These are phyloP conservation scores for Pangasius macronema DNA, from an alignment of 2,797 vertebrate species.

Conservation along the genomic window DNA sequence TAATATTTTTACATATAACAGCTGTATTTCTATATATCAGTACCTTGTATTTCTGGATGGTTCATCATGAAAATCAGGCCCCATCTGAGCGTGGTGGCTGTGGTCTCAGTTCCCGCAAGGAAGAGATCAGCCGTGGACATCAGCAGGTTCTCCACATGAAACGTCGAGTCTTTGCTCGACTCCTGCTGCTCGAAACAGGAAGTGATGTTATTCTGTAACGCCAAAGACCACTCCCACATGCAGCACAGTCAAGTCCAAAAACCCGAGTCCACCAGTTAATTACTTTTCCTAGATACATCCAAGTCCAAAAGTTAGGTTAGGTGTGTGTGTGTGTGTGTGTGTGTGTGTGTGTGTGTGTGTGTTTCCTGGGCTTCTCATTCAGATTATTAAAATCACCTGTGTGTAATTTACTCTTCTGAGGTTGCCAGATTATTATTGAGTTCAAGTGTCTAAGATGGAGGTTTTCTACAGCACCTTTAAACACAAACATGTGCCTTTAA, in stretches of 20 bases:
- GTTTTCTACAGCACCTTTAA: not conserved
- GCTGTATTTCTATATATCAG: not conserved
- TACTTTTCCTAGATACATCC: not conserved
- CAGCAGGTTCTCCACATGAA: slow-evolving; percentile 55
- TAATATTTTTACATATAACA: too few relatives aligned
- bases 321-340: too few relatives aligned
- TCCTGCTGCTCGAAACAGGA: slow-evolving; percentile 39
- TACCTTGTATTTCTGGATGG: slow-evolving; percentile 58
- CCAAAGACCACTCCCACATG: not conserved
- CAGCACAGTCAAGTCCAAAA: not conserved
- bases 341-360: not conserved
- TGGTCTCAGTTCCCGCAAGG: slow-evolving; percentile 58
- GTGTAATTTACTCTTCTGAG: too few relatives aligned
- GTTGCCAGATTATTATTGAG: too few relatives aligned
- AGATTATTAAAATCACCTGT: not conserved
- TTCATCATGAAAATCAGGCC: slow-evolving; percentile 54
- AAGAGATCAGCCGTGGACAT: slow-evolving; percentile 50
- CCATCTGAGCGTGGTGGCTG: slow-evolving; percentile 57
- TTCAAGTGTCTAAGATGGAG: not conserved
- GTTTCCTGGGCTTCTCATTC: not conserved
- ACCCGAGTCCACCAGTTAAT: not conserved
- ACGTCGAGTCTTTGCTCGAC: slow-evolving; percentile 36
- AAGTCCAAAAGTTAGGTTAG: not conserved
- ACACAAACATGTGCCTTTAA: not conserved
- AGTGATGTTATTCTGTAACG: not conserved